Conservation (phyloP, 2,797 vertebrate genomes). For the Microctenopoma stevenorrisi region DNA sequence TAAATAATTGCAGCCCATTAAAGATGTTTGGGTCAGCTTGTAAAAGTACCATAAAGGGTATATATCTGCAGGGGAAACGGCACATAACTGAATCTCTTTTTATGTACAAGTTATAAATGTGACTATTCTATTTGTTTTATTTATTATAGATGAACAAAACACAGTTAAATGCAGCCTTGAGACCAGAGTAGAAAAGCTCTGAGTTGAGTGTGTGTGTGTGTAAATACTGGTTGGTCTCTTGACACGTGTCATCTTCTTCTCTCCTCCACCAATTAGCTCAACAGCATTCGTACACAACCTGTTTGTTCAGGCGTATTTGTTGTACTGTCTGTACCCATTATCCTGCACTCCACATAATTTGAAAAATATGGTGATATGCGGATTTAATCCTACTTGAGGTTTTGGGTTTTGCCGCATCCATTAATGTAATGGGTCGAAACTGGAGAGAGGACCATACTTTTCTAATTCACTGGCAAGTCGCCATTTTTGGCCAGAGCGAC, state of each 20-base stretch:
- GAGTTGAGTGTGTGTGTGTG: neutral
- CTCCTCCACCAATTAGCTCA: no score
- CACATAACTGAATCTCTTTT: slow-evolving; percentile 10
- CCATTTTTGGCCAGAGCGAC: slow-evolving; percentile 5
- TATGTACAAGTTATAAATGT: slow-evolving; percentile 15
- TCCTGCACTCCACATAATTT: slow-evolving; percentile 33
- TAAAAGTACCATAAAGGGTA: slow-evolving; percentile 29
- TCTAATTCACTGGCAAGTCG: slow-evolving; percentile 26
- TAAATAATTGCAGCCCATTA: slow-evolving; percentile 11
- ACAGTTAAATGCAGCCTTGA: slow-evolving; percentile 7
- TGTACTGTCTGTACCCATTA: slow-evolving; percentile 3
- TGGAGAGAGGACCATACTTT: slow-evolving; percentile 24
- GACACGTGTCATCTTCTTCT: slow-evolving; percentile 1
- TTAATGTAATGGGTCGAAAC: slow-evolving; percentile 55
- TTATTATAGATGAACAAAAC: slow-evolving; percentile 6
- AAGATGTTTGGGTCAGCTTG: slow-evolving; percentile 18
- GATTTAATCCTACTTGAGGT: slow-evolving; percentile 33
- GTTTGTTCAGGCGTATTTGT: slow-evolving; percentile 7
- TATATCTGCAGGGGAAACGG: slow-evolving; percentile 4
- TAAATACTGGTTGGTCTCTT: neutral
- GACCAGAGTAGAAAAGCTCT: neutral
- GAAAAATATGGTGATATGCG: slow-evolving; percentile 49
- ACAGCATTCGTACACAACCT: neutral
- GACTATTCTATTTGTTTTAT: slow-evolving; percentile 6
- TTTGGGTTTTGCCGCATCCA: slow-evolving; percentile 18